These are phyloP conservation scores for Drosophila triauraria DNA, from an alignment of 1,140 invertebrate genomes.

Conservation along the genomic window DNA sequence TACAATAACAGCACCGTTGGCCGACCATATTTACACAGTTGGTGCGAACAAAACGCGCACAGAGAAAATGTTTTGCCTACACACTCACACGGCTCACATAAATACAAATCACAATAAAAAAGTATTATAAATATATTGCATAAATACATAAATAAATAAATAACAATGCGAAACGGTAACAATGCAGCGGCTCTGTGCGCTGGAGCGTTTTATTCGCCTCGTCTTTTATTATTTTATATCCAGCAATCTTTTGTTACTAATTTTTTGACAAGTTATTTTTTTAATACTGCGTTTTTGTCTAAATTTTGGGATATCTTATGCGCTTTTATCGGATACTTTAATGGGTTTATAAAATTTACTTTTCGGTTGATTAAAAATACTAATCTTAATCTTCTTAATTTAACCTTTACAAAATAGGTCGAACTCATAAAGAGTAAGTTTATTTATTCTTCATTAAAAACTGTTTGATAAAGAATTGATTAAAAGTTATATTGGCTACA, in stretches of 20 bases:
- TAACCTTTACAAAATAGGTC: too few relatives aligned
- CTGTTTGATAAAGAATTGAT: too few relatives aligned
- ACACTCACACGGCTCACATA: constrained; percentile 28
- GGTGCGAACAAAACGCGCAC: constrained; percentile 48
- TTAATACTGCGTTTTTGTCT: not conserved
- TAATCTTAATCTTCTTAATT: too few relatives aligned
- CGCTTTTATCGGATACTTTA: not conserved
- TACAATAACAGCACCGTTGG: constrained; percentile 25
- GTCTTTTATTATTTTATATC: constrained; percentile 61
- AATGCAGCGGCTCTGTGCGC: constrained; percentile 58
- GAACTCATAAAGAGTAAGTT: too few relatives aligned
- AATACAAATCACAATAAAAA: constrained; percentile 41
- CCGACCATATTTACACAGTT: constrained; percentile 75
- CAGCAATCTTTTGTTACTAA: constrained; percentile 20
- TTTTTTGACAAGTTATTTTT: constrained; percentile 13
- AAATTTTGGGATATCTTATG: not conserved
- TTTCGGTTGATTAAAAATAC: too few relatives aligned
- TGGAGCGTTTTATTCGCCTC: constrained; percentile 28
- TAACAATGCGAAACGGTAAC: constrained; percentile 48
- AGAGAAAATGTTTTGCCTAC: constrained; percentile 47
- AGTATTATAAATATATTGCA: constrained; percentile 74
- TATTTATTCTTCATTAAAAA: too few relatives aligned
- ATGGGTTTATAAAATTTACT: too few relatives aligned
- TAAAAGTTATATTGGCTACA: too few relatives aligned
- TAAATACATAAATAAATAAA: constrained; percentile 68